Evolutionary conservation across 2,113 vertebrate species (phyloP).

Genomic region (Catagonus wagneri): DNA sequence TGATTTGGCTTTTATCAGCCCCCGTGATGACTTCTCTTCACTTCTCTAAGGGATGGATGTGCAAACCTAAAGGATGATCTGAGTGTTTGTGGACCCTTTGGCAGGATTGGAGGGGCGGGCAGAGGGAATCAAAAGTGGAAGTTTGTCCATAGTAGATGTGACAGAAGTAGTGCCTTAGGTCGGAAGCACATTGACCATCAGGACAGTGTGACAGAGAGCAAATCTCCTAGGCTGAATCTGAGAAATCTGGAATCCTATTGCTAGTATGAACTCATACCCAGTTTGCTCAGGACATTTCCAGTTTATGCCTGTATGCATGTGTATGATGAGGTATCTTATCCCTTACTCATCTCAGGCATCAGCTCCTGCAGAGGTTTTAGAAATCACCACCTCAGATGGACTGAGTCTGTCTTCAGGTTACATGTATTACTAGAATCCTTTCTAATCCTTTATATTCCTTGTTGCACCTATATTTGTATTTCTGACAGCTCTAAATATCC

Average conservation of each 20-base stretch:
- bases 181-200: background rate
- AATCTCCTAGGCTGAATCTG: background rate
- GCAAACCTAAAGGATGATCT: background rate
- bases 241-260: background rate
- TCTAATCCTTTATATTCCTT: background rate
- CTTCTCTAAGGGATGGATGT: background rate
- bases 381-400: background rate
- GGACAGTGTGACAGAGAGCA: background rate
- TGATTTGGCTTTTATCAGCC: background rate
- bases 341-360: background rate
- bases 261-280: background rate
- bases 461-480: background rate
- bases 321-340: background rate
- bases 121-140: background rate
- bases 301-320: background rate
- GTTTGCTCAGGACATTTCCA: background rate
- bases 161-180: background rate
- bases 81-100: background rate
- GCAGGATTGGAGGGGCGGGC: background rate
- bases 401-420: background rate
- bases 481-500: constrained; percentile 17
- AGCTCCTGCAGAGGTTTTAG: background rate
- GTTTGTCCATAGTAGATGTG: background rate
- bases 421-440: background rate
- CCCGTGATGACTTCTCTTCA: background rate